These are phyloP conservation scores for Campylomormyrus tamandua DNA, from an alignment of 2,113 vertebrate genomes.

Conservation along the genomic window DNA sequence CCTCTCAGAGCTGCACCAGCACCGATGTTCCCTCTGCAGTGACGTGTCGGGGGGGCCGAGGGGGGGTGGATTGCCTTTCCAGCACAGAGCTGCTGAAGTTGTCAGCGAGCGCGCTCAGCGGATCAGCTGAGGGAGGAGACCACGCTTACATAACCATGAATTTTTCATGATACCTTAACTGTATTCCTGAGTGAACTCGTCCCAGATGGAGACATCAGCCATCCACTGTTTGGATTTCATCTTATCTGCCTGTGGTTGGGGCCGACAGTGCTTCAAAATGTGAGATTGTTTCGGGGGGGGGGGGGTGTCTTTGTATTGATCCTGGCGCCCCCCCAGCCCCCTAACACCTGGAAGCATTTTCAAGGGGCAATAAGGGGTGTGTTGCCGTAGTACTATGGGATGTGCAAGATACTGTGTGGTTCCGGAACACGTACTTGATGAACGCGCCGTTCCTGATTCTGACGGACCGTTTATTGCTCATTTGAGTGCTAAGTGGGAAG, in stretches of 20 bases:
- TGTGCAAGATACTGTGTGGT: not conserved
- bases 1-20: not conserved
- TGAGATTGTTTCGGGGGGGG: constrained; percentile 42
- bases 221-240: constrained; percentile 36
- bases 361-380: not conserved
- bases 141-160: constrained; percentile 19
- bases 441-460: not conserved
- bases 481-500: not conserved
- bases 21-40: not conserved
- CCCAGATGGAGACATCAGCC: constrained; percentile 46
- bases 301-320: constrained; percentile 40
- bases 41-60: not conserved
- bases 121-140: not conserved
- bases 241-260: constrained; percentile 47
- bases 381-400: not conserved
- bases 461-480: not conserved
- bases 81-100: constrained; percentile 36
- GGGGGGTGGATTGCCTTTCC: not conserved
- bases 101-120: constrained; percentile 32
- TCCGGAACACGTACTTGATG: not conserved
- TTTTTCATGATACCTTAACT: constrained; percentile 28
- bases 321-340: not conserved
- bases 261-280: constrained; percentile 33
- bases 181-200: constrained; percentile 45
- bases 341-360: not conserved